phyloP scores from a whole-genome alignment of 2,797 vertebrate species.

The Carduelis carduelis region DNA sequence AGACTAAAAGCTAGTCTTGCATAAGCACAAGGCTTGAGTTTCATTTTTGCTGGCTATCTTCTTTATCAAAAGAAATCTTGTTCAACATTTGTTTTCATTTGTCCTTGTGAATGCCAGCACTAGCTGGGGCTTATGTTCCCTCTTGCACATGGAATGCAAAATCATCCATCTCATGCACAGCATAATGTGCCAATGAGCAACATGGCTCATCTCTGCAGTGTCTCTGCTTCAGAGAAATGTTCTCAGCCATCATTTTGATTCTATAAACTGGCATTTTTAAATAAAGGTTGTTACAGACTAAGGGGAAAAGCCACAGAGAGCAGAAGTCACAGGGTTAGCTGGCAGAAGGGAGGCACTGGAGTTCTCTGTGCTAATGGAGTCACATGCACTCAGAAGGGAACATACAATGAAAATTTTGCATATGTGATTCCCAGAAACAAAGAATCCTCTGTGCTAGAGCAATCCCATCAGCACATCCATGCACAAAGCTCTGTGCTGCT shows the following conservation, averaged over 20 bases:
- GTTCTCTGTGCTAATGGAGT: background rate
- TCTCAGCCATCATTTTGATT: background rate
- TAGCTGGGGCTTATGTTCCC: background rate
- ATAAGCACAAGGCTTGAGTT: background rate
- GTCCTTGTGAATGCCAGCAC: background rate
- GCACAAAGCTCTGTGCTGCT: background rate
- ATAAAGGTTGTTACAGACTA: background rate
- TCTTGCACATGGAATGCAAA: background rate
- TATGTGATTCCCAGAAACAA: background rate
- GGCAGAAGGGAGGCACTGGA: background rate
- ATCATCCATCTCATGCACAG: rapidly evolving
- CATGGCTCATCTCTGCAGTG: background rate
- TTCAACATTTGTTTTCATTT: background rate
- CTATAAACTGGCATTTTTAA: background rate
- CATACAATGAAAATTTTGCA: background rate
- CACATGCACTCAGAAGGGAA: background rate
- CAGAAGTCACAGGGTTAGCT: background rate
- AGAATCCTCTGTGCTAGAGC: background rate
- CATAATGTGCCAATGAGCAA: background rate
- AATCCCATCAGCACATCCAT: background rate
- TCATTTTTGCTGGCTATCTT: background rate
- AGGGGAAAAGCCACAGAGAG: background rate
- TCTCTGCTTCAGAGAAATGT: background rate
- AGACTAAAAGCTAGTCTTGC: background rate
- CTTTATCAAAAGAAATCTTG: background rate